Conservation (phyloP, 2,888 invertebrate genomes). For the Dasysyrphus tricinctus region DNA sequence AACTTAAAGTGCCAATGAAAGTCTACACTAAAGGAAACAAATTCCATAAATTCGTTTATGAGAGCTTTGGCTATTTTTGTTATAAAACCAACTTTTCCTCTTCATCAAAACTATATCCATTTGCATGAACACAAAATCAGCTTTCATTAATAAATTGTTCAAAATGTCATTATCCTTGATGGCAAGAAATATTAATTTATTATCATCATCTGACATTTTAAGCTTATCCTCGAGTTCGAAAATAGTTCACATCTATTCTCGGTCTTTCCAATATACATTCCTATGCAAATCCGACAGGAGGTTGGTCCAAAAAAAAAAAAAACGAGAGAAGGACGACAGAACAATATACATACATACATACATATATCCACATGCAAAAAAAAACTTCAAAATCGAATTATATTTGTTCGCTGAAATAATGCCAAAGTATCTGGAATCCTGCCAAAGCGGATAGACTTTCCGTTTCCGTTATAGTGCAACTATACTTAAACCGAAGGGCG, state of each 20-base stretch:
- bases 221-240: constrained; percentile 50
- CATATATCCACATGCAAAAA: too few species aligned
- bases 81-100: not conserved
- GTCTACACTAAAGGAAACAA: too few species aligned
- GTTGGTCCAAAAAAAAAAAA: not conserved
- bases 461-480: constrained; percentile 19
- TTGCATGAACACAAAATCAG: constrained; percentile 44
- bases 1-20: too few species aligned
- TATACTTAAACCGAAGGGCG: constrained; percentile 48
- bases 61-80: not conserved
- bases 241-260: constrained; percentile 41
- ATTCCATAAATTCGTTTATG: not conserved
- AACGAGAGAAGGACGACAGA: not conserved
- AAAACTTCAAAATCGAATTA: constrained; percentile 62
- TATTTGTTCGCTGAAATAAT: constrained; percentile 65
- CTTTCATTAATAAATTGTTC: constrained; percentile 44
- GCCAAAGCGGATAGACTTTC: constrained; percentile 57
- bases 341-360: not conserved
- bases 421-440: constrained; percentile 66
- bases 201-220: constrained; percentile 45
- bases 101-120: constrained; percentile 20
- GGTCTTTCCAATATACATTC: constrained; percentile 23
- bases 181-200: constrained; percentile 58
- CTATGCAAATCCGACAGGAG: constrained; percentile 55
- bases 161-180: constrained; percentile 35